A percentile compares a stretch with the other conserved stretches of the same genome.
phyloP scores from a whole-genome alignment of 2,113 vertebrate species.

The Okapia johnstoni region DNA sequence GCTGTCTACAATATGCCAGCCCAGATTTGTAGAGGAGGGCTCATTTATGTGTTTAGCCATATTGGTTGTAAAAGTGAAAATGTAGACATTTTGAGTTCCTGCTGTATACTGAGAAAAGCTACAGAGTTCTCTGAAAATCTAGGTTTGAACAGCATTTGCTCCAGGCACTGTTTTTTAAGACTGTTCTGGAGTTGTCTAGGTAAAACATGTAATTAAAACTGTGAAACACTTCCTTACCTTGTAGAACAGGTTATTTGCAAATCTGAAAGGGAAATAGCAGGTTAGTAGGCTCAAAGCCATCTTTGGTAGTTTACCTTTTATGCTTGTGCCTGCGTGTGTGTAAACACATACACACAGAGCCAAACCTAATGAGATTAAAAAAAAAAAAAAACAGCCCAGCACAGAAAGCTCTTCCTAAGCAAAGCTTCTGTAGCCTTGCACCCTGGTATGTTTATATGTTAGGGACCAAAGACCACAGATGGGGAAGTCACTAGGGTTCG shows the following conservation, averaged over 20 bases:
- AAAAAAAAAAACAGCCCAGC: background rate
- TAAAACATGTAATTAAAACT: background rate
- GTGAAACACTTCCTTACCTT: background rate
- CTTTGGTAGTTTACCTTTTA: background rate
- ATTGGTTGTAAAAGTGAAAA: background rate
- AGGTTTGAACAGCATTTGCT: background rate
- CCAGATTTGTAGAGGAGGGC: background rate
- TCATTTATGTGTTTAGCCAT: background rate
- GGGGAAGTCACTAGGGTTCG: background rate
- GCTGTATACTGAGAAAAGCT: background rate
- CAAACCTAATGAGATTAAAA: background rate
- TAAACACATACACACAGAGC: background rate
- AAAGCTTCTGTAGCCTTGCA: background rate
- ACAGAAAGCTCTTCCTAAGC: background rate
- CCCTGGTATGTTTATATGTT: background rate
- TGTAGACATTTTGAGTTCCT: background rate
- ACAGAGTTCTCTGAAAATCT: background rate
- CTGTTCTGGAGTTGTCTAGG: background rate
- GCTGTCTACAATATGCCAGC: background rate
- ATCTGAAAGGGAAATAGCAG: background rate
- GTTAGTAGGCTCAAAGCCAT: background rate
- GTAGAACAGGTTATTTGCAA: constrained; percentile 15
- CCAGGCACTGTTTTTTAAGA: constrained; percentile 2
- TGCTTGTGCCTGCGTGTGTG: rapidly evolving
- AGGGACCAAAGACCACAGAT: background rate